A percentile compares a stretch with the other conserved stretches of the same genome.
Evolutionary conservation across 2,797 vertebrate species (phyloP).

Genomic region (Lagocephalus sceleratus): DNA sequence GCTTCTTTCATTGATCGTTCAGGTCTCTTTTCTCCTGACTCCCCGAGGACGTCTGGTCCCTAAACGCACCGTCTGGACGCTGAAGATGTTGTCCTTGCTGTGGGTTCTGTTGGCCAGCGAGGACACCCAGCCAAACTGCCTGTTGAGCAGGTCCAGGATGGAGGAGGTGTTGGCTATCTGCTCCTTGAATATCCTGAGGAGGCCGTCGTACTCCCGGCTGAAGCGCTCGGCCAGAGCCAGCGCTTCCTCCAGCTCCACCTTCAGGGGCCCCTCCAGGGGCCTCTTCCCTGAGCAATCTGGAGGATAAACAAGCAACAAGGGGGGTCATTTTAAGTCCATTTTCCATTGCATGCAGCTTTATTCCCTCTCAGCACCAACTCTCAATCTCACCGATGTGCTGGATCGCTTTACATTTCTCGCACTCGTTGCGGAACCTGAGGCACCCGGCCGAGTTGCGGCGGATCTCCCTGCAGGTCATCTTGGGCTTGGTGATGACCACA

Average conservation of each 20-base stretch:
- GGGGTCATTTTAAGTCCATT: too few species aligned
- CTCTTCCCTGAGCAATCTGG: constrained; percentile 82
- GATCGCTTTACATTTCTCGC: constrained; percentile 87
- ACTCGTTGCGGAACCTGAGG: constrained; percentile 83
- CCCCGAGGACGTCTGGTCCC: neutral
- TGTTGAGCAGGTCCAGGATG: constrained; percentile 80
- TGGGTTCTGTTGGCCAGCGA: constrained; percentile 76
- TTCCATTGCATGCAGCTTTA: too few species aligned
- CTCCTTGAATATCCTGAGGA: constrained; percentile 78
- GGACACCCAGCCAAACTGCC: constrained; percentile 89
- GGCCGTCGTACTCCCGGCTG: constrained; percentile 75
- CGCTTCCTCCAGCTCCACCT: constrained; percentile 81
- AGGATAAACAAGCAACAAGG: neutral
- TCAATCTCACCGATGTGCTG: constrained; percentile 80
- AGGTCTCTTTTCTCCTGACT: neutral
- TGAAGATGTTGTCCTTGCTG: constrained; percentile 67
- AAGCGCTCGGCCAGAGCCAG: constrained; percentile 80
- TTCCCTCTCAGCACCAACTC: too few species aligned
- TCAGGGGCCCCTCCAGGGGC: constrained; percentile 73
- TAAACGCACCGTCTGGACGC: constrained; percentile 77
- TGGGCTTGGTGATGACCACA: constrained; percentile 72
- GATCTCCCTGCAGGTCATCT: constrained; percentile 87
- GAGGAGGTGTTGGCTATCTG: constrained; percentile 84
- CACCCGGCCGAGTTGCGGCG: constrained; percentile 88
- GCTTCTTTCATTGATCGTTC: too few species aligned